These are phyloP conservation scores for Phrixothrix hirtus DNA, from an alignment of 2,888 invertebrate genomes.

Conservation along the genomic window DNA sequence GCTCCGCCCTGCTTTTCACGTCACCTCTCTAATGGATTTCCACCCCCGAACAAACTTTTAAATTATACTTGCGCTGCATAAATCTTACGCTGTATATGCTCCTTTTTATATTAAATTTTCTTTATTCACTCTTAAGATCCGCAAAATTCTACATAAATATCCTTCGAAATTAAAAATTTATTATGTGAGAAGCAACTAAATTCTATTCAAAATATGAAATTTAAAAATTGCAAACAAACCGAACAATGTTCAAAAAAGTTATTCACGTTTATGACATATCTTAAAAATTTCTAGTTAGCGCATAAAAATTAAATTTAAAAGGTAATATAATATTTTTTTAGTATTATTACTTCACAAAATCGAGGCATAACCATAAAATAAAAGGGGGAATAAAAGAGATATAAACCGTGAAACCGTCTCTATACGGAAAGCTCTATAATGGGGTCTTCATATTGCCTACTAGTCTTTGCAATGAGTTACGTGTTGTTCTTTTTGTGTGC, in stretches of 20 bases:
- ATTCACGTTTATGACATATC: constrained; percentile 9
- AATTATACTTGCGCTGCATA: constrained; percentile 49
- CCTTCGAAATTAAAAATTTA: neutral
- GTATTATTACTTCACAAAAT: constrained; percentile 49
- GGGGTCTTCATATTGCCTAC: constrained; percentile 44
- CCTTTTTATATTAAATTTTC: constrained; percentile 32
- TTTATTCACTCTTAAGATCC: constrained; percentile 2
- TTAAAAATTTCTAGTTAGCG: constrained; percentile 18
- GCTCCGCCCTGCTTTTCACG: constrained; percentile 54
- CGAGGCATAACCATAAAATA: constrained; percentile 51
- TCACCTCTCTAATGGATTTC: constrained; percentile 54
- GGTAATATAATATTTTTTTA: constrained; percentile 48
- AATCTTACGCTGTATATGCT: constrained; percentile 44
- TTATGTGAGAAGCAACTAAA: neutral
- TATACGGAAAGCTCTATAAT: constrained; percentile 46
- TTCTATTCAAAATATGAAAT: neutral
- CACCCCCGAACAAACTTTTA: constrained; percentile 53
- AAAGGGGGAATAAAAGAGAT: constrained; percentile 51
- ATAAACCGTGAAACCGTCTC: constrained; percentile 49
- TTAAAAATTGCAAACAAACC: neutral
- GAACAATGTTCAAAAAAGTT: constrained; percentile 1
- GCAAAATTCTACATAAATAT: neutral
- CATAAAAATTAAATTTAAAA: constrained; percentile 50
- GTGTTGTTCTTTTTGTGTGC: constrained; percentile 37
- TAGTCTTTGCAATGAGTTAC: constrained; percentile 44